Evolutionary conservation across 2,888 invertebrate genomes (phyloP), one percentile per base, ranked within the genome.

Genomic region (Phaonia tiefii): DNA sequence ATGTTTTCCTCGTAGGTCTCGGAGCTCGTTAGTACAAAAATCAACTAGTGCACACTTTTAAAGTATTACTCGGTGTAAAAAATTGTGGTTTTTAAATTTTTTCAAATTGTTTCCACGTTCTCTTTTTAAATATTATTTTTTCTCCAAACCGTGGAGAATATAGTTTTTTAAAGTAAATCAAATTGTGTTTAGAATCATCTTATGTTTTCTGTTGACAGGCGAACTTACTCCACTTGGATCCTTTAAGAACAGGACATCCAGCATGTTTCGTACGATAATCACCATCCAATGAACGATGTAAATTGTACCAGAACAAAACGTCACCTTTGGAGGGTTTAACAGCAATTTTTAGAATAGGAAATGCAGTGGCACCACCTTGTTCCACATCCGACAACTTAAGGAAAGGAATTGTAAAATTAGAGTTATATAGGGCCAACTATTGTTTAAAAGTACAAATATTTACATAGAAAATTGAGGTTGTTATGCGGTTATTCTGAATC

Each of bases 291-390:
- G 95, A 97, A 5, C 95, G 94, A 90, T 96, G 95, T 83, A 99
- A 92, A 92, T 99, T 99, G 90, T 95, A 94, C 99, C 99, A 99
- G 91, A 98, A 98, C 1, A 97, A 97, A 10, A 98, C 98, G 17
- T 96, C 93, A n/a, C 98, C 96, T 91, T 97, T 97, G 86, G 93
- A 93, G 0, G 99, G 99, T 93, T 95, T 96, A 73, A 99, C 91
- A 26, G 97, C 94, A 39, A 96, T 93, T n/a, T 95, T 95, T 26
- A 99, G 92, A 83, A 95, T 93, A 0, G 99, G 97, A 91, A 99
- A 99, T 17, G 99, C 99, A 0, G 99, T 99, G 4, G 98, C 98
- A 17, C 99, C 99, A 2, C 99, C 99, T 89, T 98, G 98, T 72
- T 96, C 94, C 25, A 99, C 99, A 88, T 99, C 98, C 83, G 96